Base-by-base conservation (phyloP, 2,113 vertebrate species). In the Jacana jacana region DNA sequence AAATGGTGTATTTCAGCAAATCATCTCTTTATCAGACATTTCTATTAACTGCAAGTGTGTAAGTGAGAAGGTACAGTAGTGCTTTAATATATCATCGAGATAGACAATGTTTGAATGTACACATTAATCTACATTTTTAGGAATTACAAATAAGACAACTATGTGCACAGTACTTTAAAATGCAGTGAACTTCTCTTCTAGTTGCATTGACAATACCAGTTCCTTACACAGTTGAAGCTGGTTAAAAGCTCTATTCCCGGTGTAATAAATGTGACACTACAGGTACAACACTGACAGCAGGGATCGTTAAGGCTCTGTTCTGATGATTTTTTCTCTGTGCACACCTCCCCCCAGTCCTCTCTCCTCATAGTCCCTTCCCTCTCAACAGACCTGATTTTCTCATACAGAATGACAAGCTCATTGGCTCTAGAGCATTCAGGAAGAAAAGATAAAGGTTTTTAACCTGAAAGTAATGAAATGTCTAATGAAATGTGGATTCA, bases 231-330 rank as follows among this genome's bases (percentile, higher is more conserved):
- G 49, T 10, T 33, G 91, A 82, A 95, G 68, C 89, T 64, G 90
- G 39, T 79, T 87, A 93, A 91, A 97, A 95, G 83, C 39, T 89
- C 57, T 61, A 60, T 65, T 96, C 42, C 37, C 42, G 81, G 46
- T 90, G 89, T 95, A 78, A 95, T 79, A 69, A 97, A 92, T 13
- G 31, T 88, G 93, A 97, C 23, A 51, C 39, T 91, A 91, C 86
- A 85, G 81, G 81, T 88, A 95, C 86, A 91, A 91, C 88, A 84
- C 44, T 92, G 77, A 95, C 69, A 89, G 78, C 72, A 95, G 92
- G 93, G 89, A 93, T 91, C 68, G 63, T 96, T 83, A 96, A 93
- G 95, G 76, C 77, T 95, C 66, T 96, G 83, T 66, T 93, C 65
- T 72, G 81, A 44, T 72, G 69, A 80, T 11, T 81, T 75, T 87